These are phyloP conservation scores for Drosophila engyochracea DNA, from an alignment of 2,888 invertebrate genomes.

Conservation along the genomic window DNA sequence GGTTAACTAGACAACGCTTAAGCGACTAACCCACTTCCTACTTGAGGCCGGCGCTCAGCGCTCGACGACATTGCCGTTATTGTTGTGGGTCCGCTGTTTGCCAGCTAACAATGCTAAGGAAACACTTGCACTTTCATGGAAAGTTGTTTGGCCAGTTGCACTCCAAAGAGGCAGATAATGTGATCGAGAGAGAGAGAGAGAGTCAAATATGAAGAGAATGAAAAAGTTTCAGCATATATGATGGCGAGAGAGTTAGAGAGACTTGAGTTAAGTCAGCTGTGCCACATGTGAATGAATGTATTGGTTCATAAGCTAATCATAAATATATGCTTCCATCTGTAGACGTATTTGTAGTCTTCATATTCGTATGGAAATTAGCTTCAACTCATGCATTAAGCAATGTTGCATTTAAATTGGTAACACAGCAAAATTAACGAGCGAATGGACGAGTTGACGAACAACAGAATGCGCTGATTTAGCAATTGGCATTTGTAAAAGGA, in stretches of 20 bases:
- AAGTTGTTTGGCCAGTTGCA: constrained; percentile 68
- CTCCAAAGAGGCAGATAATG: constrained; percentile 8
- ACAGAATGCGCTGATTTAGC: constrained; percentile 61
- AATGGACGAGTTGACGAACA: constrained; percentile 23
- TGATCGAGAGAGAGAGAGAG: constrained; percentile 1
- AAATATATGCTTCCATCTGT: constrained; percentile 12
- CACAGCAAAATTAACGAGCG: constrained; percentile 18
- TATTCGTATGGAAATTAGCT: constrained; percentile 55
- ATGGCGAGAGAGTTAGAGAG: not conserved
- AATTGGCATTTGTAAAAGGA: constrained; percentile 40
- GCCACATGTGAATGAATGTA: constrained; percentile 18
- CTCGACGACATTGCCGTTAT: constrained; percentile 49
- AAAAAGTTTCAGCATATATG: not conserved
- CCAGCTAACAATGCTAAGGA: constrained; percentile 70
- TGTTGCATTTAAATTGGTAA: constrained; percentile 36
- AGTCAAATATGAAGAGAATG: not conserved
- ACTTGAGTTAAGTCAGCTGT: constrained; percentile 29
- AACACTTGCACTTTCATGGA: constrained; percentile 81
- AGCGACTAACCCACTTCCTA: constrained; percentile 77
- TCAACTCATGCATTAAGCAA: constrained; percentile 36
- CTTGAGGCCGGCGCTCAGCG: constrained; percentile 39
- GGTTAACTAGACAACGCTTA: constrained; percentile 19
- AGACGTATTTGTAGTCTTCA: not conserved
- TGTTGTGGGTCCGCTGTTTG: constrained; percentile 28
- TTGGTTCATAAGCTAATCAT: constrained; percentile 23